phyloP scores from a whole-genome alignment of 2,797 vertebrate genomes.

The Sparus aurata region DNA sequence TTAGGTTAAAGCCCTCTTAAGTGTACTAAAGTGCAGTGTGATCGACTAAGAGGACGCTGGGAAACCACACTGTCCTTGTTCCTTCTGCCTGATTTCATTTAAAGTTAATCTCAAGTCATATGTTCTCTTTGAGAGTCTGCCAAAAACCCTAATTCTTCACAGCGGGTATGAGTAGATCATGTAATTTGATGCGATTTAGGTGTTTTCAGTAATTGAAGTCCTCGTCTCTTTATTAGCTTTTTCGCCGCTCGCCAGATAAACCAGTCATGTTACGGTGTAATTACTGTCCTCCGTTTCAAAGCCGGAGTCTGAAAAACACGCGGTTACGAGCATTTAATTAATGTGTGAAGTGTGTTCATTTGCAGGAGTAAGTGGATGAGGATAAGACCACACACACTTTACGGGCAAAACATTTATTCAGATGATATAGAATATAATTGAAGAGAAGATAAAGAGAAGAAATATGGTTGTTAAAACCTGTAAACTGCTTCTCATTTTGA shows the following conservation, averaged over 20 bases:
- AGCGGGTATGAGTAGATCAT: not conserved
- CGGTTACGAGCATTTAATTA: not conserved
- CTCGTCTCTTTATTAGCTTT: not conserved
- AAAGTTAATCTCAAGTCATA: not conserved
- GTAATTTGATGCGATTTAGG: not conserved
- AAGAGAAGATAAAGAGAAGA: not conserved
- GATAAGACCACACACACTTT: not conserved
- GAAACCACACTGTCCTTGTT: not conserved
- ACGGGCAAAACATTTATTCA: conserved; percentile 3
- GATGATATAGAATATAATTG: not conserved
- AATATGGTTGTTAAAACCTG: not conserved
- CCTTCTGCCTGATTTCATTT: not conserved
- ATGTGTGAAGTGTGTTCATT: not conserved
- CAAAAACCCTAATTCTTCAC: not conserved
- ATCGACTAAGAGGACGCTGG: not conserved
- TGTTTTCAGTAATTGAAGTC: conserved; percentile 9
- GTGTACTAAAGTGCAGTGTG: not conserved
- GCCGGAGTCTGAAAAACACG: not conserved
- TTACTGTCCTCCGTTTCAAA: not conserved
- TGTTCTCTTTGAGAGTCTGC: not conserved
- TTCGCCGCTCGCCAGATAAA: conserved; percentile 2
- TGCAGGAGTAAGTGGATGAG: not conserved
- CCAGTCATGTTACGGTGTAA: not conserved
- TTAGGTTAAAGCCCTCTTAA: not conserved
- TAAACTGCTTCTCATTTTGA: not conserved